Evolutionary conservation across 1,140 invertebrate genomes (phyloP), one percentile per base, ranked within the genome.

Genomic region (Eriocheir sinensis): DNA sequence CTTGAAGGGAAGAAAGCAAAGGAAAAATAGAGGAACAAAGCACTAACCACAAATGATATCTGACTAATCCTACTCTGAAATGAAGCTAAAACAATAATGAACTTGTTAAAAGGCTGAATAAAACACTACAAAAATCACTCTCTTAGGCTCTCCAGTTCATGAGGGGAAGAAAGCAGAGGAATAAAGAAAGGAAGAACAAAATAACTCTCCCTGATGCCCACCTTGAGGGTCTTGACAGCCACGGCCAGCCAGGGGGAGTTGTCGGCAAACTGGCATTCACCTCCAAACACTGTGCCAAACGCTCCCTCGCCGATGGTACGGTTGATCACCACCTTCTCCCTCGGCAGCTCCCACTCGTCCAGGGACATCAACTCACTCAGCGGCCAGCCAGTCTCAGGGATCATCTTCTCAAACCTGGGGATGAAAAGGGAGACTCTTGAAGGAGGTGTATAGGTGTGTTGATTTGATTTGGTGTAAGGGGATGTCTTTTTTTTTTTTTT

Each of bases 211-310:
- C 8, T 72, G 60, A 72, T 1, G n/a, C 60, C 27, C 27, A 72
- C 60, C 96, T 99, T 99, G 0, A 99, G 97, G 0, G 99, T 99
- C 97, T 99, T 99, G 0, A 99, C 98, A 15, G 99, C 99, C 0
- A 99, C 98, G 0, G 98, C 95, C 30, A 94, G 34, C 95, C 95
- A 95, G 2, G 91, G 91, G 72, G 93, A 72, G 83, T 95, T 94
- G 17, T 95, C 94, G 17, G 90, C 92, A 79, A 93, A 93, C 93
- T 94, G 0, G 98, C 94, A 98, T 96, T 99, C 98, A 27, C 98
- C 98, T 91, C 98, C 98, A 96, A 98, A 98, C 4, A 99, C 98
- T 0, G 98, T 98, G 36, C 98, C 98, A 96, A 99, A 99, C 0
- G 98, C 98, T n/a, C 99, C 98, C 96, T 98, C 98, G 0, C 98